Conservation (phyloP, 2,797 vertebrate species). For the Brotula barbata region DNA sequence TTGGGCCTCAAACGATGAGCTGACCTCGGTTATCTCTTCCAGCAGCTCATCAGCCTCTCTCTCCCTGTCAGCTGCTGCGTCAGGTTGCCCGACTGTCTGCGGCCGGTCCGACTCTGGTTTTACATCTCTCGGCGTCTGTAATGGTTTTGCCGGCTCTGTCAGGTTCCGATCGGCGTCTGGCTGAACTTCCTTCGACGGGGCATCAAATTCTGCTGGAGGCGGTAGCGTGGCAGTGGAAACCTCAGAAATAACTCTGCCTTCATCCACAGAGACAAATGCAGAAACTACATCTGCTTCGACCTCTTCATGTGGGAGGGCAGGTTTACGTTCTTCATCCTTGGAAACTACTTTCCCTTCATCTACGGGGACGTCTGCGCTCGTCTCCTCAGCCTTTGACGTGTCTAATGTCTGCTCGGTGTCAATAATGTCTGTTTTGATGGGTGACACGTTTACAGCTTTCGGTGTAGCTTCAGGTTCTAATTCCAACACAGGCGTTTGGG, state of each 20-base stretch:
- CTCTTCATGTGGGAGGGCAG: conserved; percentile 31
- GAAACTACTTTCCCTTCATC: conserved; percentile 18
- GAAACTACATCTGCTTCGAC: conserved; percentile 4
- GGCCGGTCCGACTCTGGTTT: conserved; percentile 38
- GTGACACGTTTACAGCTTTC: conserved; percentile 23
- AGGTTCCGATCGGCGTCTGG: conserved; percentile 26
- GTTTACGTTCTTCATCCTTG: conserved; percentile 30
- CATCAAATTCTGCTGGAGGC: conserved; percentile 12
- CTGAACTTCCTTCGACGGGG: conserved; percentile 31
- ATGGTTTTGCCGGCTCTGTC: conserved; percentile 38
- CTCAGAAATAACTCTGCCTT: conserved; percentile 36
- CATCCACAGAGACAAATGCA: conserved; percentile 14
- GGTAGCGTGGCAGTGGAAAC: conserved; percentile 17
- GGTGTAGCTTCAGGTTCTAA: too few species aligned
- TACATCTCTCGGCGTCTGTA: conserved; percentile 29
- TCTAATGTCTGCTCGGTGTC: conserved; percentile 25
- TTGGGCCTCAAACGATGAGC: conserved; percentile 29
- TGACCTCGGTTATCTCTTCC: conserved; percentile 32
- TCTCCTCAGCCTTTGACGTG: conserved; percentile 23
- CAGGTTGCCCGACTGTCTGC: conserved; percentile 22
- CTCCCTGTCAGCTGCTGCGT: conserved; percentile 31
- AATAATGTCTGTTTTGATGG: conserved; percentile 25
- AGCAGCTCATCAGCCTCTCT: conserved; percentile 24
- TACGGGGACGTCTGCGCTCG: conserved; percentile 29
- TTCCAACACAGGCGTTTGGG: background rate